These are phyloP conservation scores for Siderastrea siderea DNA, from an alignment of 92 coral and sea anemone species.

Conservation along the genomic window DNA sequence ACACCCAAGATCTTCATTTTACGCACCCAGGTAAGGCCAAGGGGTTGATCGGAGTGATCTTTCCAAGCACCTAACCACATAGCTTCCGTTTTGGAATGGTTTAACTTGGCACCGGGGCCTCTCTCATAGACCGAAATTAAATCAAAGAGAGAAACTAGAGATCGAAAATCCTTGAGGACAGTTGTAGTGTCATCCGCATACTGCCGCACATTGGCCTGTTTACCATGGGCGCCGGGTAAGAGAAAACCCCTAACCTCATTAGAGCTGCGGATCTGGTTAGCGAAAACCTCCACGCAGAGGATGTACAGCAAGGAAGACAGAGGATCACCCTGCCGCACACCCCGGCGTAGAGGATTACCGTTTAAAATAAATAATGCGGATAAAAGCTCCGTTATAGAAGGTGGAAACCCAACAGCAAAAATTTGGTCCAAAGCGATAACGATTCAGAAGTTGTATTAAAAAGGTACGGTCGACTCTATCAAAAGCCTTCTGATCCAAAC, in stretches of 20 bases:
- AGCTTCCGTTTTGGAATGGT: not conserved
- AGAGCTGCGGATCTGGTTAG: not conserved
- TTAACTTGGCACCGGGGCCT: not conserved
- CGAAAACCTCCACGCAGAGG: conserved; percentile 1
- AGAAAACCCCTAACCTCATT: not conserved
- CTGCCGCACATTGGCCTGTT: not conserved
- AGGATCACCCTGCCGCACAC: conserved; percentile 10
- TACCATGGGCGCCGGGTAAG: conserved; percentile 12
- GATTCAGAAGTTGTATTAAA: too few relatives aligned
- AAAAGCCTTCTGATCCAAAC: conserved; percentile 20
- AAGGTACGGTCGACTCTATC: not conserved
- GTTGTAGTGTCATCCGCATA: conserved; percentile 13
- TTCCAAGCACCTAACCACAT: conserved; percentile 19
- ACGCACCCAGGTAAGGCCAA: not conserved
- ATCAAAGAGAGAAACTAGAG: not conserved
- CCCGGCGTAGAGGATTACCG: not conserved
- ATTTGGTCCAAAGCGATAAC: too few relatives aligned
- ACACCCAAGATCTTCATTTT: conserved; percentile 13
- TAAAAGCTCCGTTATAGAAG: not conserved
- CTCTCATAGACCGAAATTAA: not conserved
- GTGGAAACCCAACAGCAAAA: not conserved
- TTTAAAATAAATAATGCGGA: not conserved
- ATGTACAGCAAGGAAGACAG: conserved; percentile 15
- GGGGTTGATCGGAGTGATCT: not conserved
- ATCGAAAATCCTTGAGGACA: not conserved